Evolutionary conservation across 2,797 vertebrate genomes (phyloP).

Genomic region (Ciconia nigra): DNA sequence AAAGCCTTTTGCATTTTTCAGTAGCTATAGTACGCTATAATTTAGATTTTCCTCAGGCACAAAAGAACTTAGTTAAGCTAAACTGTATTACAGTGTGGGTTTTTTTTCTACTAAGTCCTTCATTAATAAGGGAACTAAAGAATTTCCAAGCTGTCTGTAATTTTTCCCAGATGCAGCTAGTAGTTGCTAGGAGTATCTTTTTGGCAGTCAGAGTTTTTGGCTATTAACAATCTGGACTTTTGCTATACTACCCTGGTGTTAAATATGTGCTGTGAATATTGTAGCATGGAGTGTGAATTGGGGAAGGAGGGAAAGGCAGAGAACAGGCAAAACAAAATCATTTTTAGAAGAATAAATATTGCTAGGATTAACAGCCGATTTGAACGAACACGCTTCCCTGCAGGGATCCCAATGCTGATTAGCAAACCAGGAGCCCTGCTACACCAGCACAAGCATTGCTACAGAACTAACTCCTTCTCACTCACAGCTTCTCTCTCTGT

Average conservation of each 20-base stretch:
- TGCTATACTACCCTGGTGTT: background rate
- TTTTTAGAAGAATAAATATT: slow-evolving; percentile 8
- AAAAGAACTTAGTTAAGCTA: slow-evolving; percentile 49
- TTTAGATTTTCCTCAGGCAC: slow-evolving; percentile 54
- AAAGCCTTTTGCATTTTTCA: slow-evolving; percentile 41
- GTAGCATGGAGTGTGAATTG: background rate
- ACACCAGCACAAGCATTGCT: background rate
- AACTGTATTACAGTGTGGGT: background rate
- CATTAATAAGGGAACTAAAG: slow-evolving; percentile 50
- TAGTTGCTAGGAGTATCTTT: slow-evolving; percentile 54
- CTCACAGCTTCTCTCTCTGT: background rate
- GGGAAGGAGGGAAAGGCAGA: background rate
- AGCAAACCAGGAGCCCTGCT: background rate
- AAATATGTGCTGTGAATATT: slow-evolving; percentile 45
- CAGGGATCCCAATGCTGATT: background rate
- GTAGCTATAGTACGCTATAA: slow-evolving; percentile 30
- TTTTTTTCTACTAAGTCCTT: background rate
- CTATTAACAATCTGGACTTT: slow-evolving; percentile 54
- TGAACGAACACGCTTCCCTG: background rate
- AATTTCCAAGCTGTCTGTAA: slow-evolving; percentile 56
- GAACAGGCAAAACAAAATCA: background rate
- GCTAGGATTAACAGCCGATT: background rate
- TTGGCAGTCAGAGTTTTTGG: slow-evolving; percentile 50
- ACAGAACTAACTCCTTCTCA: background rate
- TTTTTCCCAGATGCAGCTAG: slow-evolving; percentile 64